Conservation (phyloP, 2,888 invertebrate genomes). For the Timema podura region DNA sequence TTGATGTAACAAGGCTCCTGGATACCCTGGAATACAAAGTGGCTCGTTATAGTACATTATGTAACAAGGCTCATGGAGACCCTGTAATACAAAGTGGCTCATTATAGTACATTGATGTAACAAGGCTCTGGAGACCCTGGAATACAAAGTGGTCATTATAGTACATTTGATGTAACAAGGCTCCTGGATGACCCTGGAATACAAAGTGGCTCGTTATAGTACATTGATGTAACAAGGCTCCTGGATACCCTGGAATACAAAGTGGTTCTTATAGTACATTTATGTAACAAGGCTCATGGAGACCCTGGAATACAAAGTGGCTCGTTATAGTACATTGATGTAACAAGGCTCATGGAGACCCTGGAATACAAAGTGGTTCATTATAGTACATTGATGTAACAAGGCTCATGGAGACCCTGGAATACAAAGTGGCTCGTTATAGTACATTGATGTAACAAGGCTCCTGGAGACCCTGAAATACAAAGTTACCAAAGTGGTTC, state of each 20-base stretch:
- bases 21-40: no score
- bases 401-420: conserved; percentile 36
- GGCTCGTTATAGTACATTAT: no score
- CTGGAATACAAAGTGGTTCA: neutral
- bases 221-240: conserved; percentile 55
- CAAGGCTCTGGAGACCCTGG: no score
- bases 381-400: conserved; percentile 58
- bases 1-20: no score
- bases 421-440: conserved; percentile 36
- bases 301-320: neutral
- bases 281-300: conserved; percentile 45
- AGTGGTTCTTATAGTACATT: conserved; percentile 54
- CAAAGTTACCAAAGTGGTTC: neutral
- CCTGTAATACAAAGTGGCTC: no score
- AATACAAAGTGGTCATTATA: no score
- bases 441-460: conserved; percentile 58
- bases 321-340: conserved; percentile 56
- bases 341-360: conserved; percentile 40
- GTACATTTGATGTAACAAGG: no score
- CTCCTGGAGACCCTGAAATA: conserved; percentile 27
- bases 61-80: no score
- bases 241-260: conserved; percentile 18
- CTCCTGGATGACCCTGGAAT: no score
- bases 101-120: no score
- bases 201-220: no score